These are phyloP conservation scores for Ctenochaetus hawaiiensis DNA, from an alignment of 2,797 vertebrate genomes.

Conservation along the genomic window DNA sequence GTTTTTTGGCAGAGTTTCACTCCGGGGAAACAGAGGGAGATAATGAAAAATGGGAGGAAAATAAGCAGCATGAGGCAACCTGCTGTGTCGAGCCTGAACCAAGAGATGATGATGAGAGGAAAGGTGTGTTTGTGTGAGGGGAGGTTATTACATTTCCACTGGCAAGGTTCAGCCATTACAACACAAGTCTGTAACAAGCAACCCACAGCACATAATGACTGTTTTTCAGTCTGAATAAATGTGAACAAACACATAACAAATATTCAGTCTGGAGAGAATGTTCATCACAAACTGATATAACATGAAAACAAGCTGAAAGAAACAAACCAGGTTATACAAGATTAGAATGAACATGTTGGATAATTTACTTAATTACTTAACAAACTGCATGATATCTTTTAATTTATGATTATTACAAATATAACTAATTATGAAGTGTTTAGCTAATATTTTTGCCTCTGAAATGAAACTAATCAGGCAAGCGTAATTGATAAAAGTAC, in stretches of 20 bases:
- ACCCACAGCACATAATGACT: neutral
- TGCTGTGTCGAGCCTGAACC: constrained; percentile 41
- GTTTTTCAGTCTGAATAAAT: neutral
- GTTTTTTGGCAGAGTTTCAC: constrained; percentile 55
- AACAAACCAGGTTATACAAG: neutral
- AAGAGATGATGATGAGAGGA: constrained; percentile 22
- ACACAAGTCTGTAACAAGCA: neutral
- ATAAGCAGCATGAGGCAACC: constrained; percentile 64
- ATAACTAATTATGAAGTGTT: constrained; percentile 10
- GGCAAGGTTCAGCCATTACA: neutral
- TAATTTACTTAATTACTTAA: neutral
- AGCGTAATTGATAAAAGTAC: constrained; percentile 4
- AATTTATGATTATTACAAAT: constrained; percentile 24
- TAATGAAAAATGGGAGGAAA: constrained; percentile 66
- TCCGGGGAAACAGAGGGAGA: constrained; percentile 44
- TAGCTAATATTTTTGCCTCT: constrained; percentile 11
- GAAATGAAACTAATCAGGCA: constrained; percentile 10
- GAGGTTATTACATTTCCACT: neutral
- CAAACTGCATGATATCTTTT: neutral
- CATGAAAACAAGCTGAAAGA: too few species aligned
- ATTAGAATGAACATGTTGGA: neutral
- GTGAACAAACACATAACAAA: neutral
- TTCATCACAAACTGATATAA: too few species aligned
- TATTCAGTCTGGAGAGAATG: neutral
- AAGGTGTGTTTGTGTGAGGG: neutral